A percentile compares a stretch with the other conserved stretches of the same genome.
phyloP scores from a whole-genome alignment of 2,888 invertebrate genomes.

The Rhagonycha fulva region DNA sequence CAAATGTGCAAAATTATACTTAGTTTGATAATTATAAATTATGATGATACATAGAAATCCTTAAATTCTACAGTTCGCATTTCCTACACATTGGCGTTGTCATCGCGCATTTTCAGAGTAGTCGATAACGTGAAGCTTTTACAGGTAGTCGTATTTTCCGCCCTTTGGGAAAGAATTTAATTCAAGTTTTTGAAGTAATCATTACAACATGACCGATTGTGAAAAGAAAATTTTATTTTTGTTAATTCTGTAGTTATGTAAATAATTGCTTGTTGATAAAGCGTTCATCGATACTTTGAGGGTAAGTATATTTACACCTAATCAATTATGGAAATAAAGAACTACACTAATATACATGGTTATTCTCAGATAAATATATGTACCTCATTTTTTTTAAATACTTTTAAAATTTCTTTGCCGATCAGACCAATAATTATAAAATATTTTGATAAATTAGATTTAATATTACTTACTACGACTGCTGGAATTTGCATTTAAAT shows the following conservation, averaged over 20 bases:
- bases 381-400: neutral
- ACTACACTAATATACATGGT: neutral
- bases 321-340: neutral
- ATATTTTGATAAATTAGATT: neutral
- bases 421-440: neutral
- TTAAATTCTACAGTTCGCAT: constrained; percentile 42
- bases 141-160: constrained; percentile 40
- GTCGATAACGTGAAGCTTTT: constrained; percentile 43
- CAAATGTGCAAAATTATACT: neutral
- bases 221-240: neutral
- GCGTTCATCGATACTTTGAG: neutral
- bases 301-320: neutral
- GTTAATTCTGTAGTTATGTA: too few species aligned
- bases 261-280: neutral
- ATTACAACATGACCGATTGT: neutral
- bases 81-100: constrained; percentile 42
- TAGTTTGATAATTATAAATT: constrained; percentile 24
- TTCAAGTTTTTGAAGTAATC: constrained; percentile 4
- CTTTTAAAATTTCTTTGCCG: neutral
- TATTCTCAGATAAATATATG: neutral
- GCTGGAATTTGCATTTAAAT: neutral
- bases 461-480: neutral
- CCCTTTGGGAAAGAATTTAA: constrained; percentile 31
- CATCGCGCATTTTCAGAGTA: constrained; percentile 40
- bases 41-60: constrained; percentile 46